Base-by-base conservation (phyloP, 2,113 vertebrate species). In the Hipposideros armiger region DNA sequence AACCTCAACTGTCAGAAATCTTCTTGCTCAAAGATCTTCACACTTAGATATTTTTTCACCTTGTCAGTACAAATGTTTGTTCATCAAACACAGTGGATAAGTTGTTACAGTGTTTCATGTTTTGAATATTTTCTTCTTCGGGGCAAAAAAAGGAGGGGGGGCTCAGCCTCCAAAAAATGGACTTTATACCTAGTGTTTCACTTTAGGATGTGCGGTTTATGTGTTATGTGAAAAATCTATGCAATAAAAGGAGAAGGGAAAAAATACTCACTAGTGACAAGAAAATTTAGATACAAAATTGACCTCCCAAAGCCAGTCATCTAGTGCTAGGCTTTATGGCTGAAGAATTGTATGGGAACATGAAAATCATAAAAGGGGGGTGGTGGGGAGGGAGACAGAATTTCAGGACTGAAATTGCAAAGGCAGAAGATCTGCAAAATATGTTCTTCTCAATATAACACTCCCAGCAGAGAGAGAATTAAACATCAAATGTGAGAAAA, bases 31-130 rank as follows among this genome's bases (percentile, higher is more conserved):
- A 90, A 97, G 69, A 96, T 87, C 84, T 96, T 98, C 89, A 95
- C 94, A 94, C 85, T 56, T 77, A 36, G 76, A 56, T 62, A 84
- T 91, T 82, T 95, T 96, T 89, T 92, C 85, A 81, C 73, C 67
- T 97, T 96, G 94, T 97, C 97, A 93, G 16, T 87, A 93, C 64
- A 97, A 95, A 97, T 93, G 86, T 97, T 96, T 95, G 90, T 60
- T 96, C 85, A 97, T 72, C 77, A 91, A 83, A 96, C 93, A 36
- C 77, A 76, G 69, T 22, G n/a, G 28, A 42, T 86, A 91, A 58
- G 60, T 91, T 96, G 94, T 74, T 84, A 86, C 5, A 42, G 22
- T 66, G 54, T 84, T 95, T 96, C 82, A 54, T 60, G 32, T 66
- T 83, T 97, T 91, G 60, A 83, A 54, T 67, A 91, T 83, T 82